Evolutionary conservation across 1,140 invertebrate species (phyloP).

Genomic region (Theocolax elegans): DNA sequence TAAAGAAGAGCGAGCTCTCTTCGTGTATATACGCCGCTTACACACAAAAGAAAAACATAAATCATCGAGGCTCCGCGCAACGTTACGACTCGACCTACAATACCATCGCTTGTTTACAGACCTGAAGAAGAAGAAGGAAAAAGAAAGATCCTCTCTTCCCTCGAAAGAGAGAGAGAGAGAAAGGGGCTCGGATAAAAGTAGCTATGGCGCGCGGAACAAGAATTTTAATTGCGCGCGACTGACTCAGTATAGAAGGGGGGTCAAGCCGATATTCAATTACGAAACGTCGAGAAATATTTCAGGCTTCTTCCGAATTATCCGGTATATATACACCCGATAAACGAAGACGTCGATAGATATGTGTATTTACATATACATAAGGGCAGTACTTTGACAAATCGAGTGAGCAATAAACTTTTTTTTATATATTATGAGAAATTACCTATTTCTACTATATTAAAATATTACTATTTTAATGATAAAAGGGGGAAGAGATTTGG

Average conservation of each 20-base stretch:
- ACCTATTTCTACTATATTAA: too few relatives aligned
- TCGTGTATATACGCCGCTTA: too few relatives aligned
- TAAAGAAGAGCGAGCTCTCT: neutral
- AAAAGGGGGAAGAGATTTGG: too few relatives aligned
- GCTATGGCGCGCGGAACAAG: neutral
- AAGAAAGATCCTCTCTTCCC: neutral
- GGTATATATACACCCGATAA: neutral
- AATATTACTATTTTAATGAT: too few relatives aligned
- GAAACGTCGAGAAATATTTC: neutral
- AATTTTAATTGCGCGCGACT: slow-evolving; percentile 31
- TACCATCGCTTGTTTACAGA: neutral
- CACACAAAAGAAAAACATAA: slow-evolving; percentile 13
- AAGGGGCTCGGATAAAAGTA: neutral
- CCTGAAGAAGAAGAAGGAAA: neutral
- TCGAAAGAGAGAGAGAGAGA: neutral
- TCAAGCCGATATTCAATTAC: slow-evolving; percentile 19
- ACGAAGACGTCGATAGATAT: neutral
- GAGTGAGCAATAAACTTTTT: too few relatives aligned
- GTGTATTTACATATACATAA: neutral
- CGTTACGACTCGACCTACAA: neutral
- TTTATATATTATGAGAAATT: too few relatives aligned
- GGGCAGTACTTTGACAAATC: too few relatives aligned
- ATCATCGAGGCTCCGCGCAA: slow-evolving; percentile 1
- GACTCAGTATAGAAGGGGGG: neutral
- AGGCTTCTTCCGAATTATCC: neutral